Base-by-base conservation (phyloP, 2,797 vertebrate species). In the Gorsachius magnificus region DNA sequence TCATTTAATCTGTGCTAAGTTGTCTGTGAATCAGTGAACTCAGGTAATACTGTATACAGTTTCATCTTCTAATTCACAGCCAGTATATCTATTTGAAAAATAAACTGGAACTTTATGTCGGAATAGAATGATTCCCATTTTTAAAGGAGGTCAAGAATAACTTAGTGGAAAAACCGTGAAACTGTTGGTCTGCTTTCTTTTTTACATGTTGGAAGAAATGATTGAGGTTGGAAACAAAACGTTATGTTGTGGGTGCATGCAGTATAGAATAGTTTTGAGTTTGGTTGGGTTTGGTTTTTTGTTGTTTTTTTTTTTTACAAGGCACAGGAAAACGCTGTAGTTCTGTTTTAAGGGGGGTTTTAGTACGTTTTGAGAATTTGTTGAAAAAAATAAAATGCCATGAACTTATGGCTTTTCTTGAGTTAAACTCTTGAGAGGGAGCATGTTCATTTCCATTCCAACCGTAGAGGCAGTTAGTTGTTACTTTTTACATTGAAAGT, bases 21-120 rank as follows among this genome's bases (percentile, higher is more conserved):
- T 83, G 90, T 96, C 96, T 96, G 75, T 97, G 93, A 89, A 97
- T 96, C 97, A 96, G 10, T 96, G 96, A 97, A 93, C 98, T 98
- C 97, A 98, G 98, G 98, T 97, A 96, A 96, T 91, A 29, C 88
- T 48, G 36, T 66, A 63, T 91, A 91, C 96, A 85, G 90, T 72
- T 75, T 96, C 83, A 72, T 69, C 88, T 94, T 94, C 76, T 65
- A 87, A 94, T 90, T 95, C 79, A 75, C 71, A 90, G 93, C 94
- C 95, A 75, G 81, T 78, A 82, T 72, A 50, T 91, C 91, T 66
- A 58, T 84, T 92, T 89, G 71, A 69, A 93, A 81, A 92, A 93
- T 71, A 69, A 75, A 91, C 86, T 92, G 96, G 91, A 92, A 78
- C 85, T 95, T 90, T 33, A 8, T 94, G 75, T 94, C 93, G 84